Conservation (phyloP, 1,140 invertebrate genomes). For the Zaprionus taronus region DNA sequence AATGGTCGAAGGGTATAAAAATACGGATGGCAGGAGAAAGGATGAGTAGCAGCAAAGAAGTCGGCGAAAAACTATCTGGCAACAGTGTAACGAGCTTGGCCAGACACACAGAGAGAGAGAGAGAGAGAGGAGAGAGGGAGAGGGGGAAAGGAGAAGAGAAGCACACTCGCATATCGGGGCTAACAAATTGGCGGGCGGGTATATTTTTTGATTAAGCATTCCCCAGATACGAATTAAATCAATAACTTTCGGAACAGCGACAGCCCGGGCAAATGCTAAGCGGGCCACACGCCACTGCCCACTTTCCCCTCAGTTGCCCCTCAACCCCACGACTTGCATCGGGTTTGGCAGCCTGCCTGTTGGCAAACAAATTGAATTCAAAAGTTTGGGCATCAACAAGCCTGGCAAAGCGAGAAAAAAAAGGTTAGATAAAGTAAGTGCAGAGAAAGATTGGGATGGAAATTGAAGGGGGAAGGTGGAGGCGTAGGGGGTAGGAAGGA, state of each 20-base stretch:
- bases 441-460: neutral
- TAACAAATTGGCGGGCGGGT: conserved; percentile 52
- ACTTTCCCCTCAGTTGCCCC: neutral
- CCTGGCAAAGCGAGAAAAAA: conserved; percentile 1
- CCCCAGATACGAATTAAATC: conserved; percentile 80
- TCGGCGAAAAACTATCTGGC: conserved; percentile 28
- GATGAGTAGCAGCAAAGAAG: neutral
- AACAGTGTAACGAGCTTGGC: conserved; percentile 16
- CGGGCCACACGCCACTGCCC: conserved; percentile 5
- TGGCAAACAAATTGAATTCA: conserved; percentile 76
- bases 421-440: conserved; percentile 21
- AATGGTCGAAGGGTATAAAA: no score
- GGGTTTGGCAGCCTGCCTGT: conserved; percentile 49
- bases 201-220: conserved; percentile 79
- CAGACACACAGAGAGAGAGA: conserved; percentile 25
- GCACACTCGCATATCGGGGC: conserved; percentile 36
- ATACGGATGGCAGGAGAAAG: neutral
- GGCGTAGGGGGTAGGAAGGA: neutral
- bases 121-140: neutral
- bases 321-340: neutral
- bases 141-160: neutral
- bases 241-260: conserved; percentile 66
- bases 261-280: conserved; percentile 43
- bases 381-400: conserved; percentile 44
- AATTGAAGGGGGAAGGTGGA: no score